These are phyloP conservation scores for Parus major DNA, from an alignment of 2,113 vertebrate species.

Conservation along the genomic window DNA sequence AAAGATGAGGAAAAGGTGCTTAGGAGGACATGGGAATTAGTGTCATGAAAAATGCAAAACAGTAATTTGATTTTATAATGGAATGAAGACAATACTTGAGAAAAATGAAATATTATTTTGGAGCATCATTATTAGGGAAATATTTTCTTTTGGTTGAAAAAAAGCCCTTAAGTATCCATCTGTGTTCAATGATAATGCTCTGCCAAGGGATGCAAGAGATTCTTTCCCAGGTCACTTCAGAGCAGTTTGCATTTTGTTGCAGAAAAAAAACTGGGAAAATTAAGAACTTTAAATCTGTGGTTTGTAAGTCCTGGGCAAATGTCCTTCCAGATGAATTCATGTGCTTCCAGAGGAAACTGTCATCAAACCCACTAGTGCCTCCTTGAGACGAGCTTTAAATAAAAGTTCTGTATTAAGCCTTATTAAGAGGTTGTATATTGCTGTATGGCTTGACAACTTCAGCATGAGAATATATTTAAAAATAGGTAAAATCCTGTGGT, in stretches of 20 bases:
- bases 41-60: not conserved
- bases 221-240: not conserved
- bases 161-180: not conserved
- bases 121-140: not conserved
- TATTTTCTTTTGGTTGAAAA: not conserved
- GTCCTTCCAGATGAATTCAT: not conserved
- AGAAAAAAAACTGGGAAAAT: not conserved
- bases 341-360: not conserved
- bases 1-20: not conserved
- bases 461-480: not conserved
- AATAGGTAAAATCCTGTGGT: not conserved
- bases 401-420: not conserved
- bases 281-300: not conserved
- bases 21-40: not conserved
- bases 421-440: not conserved
- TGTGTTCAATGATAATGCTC: not conserved
- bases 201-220: not conserved
- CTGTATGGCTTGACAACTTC: not conserved
- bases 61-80: not conserved
- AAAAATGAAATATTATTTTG: not conserved
- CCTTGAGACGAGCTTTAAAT: not conserved
- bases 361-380: not conserved
- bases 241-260: not conserved
- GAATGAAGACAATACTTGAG: not conserved
- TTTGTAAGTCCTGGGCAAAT: not conserved